Evolutionary conservation across 2,888 invertebrate species (phyloP), one percentile per base, ranked within the genome.

Genomic region (Chaetogeoica ovagalla): DNA sequence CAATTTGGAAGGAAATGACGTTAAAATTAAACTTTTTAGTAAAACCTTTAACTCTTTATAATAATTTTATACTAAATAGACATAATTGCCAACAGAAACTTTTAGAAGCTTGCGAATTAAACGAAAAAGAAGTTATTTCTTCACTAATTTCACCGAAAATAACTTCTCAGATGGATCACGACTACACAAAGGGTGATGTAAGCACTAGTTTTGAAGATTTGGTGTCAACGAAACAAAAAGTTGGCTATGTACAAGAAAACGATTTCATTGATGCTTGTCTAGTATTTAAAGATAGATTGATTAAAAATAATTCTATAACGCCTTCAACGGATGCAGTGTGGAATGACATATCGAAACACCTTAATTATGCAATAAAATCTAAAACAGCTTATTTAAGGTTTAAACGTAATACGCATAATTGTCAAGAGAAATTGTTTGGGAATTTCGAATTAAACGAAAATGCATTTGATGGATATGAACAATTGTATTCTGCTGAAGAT

Each of bases 241-340:
- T 77, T 62, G 79, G 79, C 17, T 71, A 79, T 57, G 79, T 79
- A 55, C 79, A 79, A 63, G 79, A 79, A 65, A 79, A 63, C 57
- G 79, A 79, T 23, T 79, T 79, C 6, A 55, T 79, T 11, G 57
- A 21, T 6, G 71, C 79, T 30, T 79, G 79, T 71, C 39, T 79
- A 15, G 19, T 43, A 19, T 79, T 71, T 30, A 79, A 71, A 63
- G 57, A 79, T 5, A 71, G 57, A 63, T 57, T 79, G 13, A 13
- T 71, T 19, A 79, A 57, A 71, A 71, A 70, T 59, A 71, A 63
- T 9, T 23, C 23, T 43, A 79, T 79, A 39, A 71, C 71, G 13
- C n/a, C 79, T 2, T 65, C 70, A 23, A 79, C 70, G 39, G 68
- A 79, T 71, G 37, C 63, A 17, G 79, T 79, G 9, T 79, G 79